Base-by-base conservation (phyloP, 1,140 invertebrate genomes). In the Drosophila kohkoa region DNA sequence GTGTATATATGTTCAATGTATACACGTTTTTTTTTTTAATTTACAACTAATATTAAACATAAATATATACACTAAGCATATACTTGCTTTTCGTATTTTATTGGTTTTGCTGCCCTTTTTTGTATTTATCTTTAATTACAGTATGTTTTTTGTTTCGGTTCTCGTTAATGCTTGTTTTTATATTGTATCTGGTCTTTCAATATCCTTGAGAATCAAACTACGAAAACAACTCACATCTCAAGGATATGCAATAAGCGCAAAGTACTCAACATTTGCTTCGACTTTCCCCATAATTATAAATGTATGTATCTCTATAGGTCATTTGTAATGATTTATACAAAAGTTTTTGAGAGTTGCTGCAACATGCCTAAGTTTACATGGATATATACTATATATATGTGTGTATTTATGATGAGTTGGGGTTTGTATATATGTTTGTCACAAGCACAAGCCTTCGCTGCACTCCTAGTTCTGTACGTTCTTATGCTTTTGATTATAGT, bases 261-360 rank as follows among this genome's bases (percentile, higher is more conserved):
- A 79, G 67, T 88, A 75, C 85, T 83, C 85, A 89, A 89, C 85
- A 89, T 77, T 65, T 55, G 83, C 69, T 80, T 85, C 59, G 66
- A 68, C 48, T 77, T 65, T n/a, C 20, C 30, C 16, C 32, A 58
- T 45, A 45, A 49, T 35, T 55, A 38, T 52, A 58, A 43, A 63
- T 57, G 55, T 64, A 60, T 48, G 28, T 52, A 46, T 58, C 15
- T 52, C 16, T 54, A 13, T 41, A 30, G 7, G 28, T 41, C 38
- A 13, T 25, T 51, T 62, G 41, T 82, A 46, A 32, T 60, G 51
- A 54, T 81, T 80, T 82, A 77, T 77, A 88, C 80, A 88, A 76
- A 82, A 73, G 67, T 68, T 76, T 48, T 89, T 52, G 32, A 72
- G 66, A 79, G 49, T 65, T 77, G 65, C 69, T 77, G 65, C 69